Evolutionary conservation across 1,140 invertebrate species (phyloP), one percentile per base, ranked within the genome.

Genomic region (Neodiprion lecontei): DNA sequence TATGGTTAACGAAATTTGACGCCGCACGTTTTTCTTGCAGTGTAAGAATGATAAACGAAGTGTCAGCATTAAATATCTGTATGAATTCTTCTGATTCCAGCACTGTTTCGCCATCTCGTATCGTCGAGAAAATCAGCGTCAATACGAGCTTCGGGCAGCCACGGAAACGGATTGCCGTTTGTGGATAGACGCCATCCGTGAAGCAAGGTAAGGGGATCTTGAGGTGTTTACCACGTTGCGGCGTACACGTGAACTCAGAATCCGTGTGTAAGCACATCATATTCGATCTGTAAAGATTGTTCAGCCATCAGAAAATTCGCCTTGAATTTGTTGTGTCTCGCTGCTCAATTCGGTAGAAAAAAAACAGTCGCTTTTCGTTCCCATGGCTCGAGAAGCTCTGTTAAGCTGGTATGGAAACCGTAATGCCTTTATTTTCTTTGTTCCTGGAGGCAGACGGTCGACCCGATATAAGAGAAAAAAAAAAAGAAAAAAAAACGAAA

Each of bases 91-190:
- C 82, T 82, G 79, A 88, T 82, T 90, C 74, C 92, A 97, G 95
- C 92, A 95, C 86, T 96, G 94, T 87, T 98, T 98, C 86, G 93
- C 94, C 7, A 96, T 98, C 80, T 95, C 95, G 0, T 98, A 96
- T 83, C 92, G 95, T 28, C 90, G 92, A 72, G 96, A 97, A 87
- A 95, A 95, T 80, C 95, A 95, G 82, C 90, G 96, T 9, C 95
- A 96, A 82, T 97, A 97, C 85, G 96, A 98, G 82, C 88, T 98
- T 50, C 91, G 94, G 76, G 94, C 96, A 5, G 91, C 94, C 48
- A 94, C 93, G 1, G 96, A 97, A 85, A 91, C 93, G 12, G 95
- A 97, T 81, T 97, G 96, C 86, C 94, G 95, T 80, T 92, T 92
- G 65, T 98, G 96, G 96, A 96, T 98, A 76, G 95, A 97, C 84